Conservation (phyloP, 2,888 invertebrate species). For the Agrotis segetum region DNA sequence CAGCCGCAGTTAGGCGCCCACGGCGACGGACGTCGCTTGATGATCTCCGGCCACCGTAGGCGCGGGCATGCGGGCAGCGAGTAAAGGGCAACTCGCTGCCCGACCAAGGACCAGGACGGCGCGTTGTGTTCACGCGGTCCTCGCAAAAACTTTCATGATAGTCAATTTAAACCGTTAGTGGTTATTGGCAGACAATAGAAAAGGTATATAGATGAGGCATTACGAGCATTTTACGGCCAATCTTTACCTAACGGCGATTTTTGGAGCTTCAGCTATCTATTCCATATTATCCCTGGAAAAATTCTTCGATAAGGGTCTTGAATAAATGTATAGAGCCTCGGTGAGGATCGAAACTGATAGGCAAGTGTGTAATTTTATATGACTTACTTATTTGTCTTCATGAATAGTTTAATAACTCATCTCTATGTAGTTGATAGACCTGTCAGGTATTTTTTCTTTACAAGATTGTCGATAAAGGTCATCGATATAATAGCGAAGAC, state of each 20-base stretch:
- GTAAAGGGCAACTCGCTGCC: too few relatives aligned
- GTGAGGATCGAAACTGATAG: constrained; percentile 26
- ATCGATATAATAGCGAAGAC: background rate
- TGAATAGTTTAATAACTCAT: constrained; percentile 20
- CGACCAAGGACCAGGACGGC: too few relatives aligned
- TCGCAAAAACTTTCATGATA: too few relatives aligned
- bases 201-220: constrained; percentile 44
- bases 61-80: too few relatives aligned
- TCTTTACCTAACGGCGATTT: constrained; percentile 32
- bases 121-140: too few relatives aligned
- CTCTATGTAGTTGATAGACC: background rate
- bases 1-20: too few relatives aligned
- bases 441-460: background rate
- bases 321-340: constrained; percentile 47
- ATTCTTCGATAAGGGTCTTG: constrained; percentile 59
- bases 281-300: constrained; percentile 52
- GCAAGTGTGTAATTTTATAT: constrained; percentile 26
- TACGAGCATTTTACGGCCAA: constrained; percentile 33
- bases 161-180: constrained; percentile 7
- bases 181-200: constrained; percentile 43
- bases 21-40: too few relatives aligned
- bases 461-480: background rate
- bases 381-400: constrained; percentile 10
- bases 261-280: constrained; percentile 33
- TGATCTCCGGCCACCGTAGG: too few relatives aligned